phyloP scores from a whole-genome alignment of 1,140 invertebrate species.

The Akabosia matsudoensis region DNA sequence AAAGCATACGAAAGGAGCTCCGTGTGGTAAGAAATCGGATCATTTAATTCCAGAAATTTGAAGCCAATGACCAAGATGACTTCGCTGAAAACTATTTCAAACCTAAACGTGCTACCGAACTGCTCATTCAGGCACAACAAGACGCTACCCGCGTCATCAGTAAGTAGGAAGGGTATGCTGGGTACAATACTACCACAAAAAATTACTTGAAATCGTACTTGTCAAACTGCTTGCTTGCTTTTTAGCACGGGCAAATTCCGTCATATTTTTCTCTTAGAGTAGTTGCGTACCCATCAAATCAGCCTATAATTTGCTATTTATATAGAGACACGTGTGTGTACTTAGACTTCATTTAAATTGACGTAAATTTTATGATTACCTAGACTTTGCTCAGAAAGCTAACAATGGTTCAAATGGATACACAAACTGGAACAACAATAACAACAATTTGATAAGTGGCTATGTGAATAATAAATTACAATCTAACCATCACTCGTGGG shows the following conservation, averaged over 20 bases:
- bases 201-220: too few species aligned
- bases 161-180: conserved; percentile 55
- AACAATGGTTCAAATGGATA: conserved; percentile 28
- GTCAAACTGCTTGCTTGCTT: too few species aligned
- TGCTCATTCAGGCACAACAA: conserved; percentile 57
- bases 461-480: conserved; percentile 12
- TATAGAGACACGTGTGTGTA: too few species aligned
- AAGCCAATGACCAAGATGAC: conserved; percentile 60
- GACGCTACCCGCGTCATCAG: conserved; percentile 53
- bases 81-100: conserved; percentile 70
- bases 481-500: conserved; percentile 41
- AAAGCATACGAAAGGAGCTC: background rate
- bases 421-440: conserved; percentile 44
- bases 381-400: conserved; percentile 39
- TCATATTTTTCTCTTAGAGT: background rate
- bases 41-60: conserved; percentile 56
- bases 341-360: background rate
- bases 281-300: background rate
- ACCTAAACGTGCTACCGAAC: conserved; percentile 61
- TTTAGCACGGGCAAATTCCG: too few species aligned
- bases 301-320: background rate
- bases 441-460: conserved; percentile 26
- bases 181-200: background rate
- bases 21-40: background rate
- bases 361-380: background rate